phyloP scores from a whole-genome alignment of 2,113 vertebrate genomes.

The Silurus asotus region DNA sequence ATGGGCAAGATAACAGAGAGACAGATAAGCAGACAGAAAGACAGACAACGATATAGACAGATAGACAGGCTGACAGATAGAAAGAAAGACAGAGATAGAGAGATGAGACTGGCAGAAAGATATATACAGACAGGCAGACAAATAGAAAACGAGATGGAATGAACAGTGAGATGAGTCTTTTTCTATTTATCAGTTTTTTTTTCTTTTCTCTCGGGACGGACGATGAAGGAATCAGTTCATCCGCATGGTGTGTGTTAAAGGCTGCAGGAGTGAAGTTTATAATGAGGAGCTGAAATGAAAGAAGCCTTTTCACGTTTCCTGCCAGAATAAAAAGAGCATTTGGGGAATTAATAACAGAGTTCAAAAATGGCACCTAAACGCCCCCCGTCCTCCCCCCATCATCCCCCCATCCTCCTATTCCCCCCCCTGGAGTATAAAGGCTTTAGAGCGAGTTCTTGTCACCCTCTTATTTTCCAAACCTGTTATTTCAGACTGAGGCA shows the following conservation, averaged over 20 bases:
- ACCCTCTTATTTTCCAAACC: conserved; percentile 97
- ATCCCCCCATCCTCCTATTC: too few species aligned
- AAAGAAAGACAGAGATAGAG: too few species aligned
- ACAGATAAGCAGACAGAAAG: too few species aligned
- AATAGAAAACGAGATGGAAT: background rate
- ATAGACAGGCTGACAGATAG: too few species aligned
- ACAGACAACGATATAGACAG: too few species aligned
- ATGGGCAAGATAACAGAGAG: too few species aligned
- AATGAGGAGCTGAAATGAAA: conserved; percentile 80
- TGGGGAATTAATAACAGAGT: conserved; percentile 95
- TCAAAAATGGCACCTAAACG: conserved; percentile 51
- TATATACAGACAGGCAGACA: background rate
- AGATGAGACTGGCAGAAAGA: too few species aligned
- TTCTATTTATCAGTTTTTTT: too few species aligned
- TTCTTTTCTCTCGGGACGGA: background rate
- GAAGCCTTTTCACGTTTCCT: conserved; percentile 79
- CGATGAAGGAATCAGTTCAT: conserved; percentile 65
- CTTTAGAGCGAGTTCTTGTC: conserved; percentile 77
- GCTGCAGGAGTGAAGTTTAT: conserved; percentile 74
- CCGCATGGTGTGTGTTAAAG: conserved; percentile 75
- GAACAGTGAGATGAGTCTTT: background rate
- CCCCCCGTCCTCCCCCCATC: conserved; percentile 69
- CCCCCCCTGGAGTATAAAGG: background rate
- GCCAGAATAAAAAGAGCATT: conserved; percentile 89
- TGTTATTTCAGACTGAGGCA: conserved; percentile 96